Conservation (phyloP, 2,888 invertebrate species). For the Crepidodera aurea region DNA sequence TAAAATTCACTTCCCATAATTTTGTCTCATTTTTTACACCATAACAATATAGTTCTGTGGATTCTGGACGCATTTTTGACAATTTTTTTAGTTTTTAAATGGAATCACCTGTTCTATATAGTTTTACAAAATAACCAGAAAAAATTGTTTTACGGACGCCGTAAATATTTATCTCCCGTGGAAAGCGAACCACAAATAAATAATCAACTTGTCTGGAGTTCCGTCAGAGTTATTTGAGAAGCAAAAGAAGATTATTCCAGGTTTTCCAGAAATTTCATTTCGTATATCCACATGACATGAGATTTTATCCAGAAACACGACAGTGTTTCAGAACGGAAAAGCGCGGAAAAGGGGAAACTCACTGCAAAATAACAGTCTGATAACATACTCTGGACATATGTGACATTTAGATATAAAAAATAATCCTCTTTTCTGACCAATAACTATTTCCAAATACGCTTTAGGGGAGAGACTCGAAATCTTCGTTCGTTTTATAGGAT, state of each 20-base stretch:
- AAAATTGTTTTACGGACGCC: too few species aligned
- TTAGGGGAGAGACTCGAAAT: slow-evolving; percentile 34
- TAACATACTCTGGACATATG: slow-evolving; percentile 52
- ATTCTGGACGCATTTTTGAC: too few species aligned
- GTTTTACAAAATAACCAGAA: too few species aligned
- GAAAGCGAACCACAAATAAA: background rate
- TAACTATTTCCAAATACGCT: slow-evolving; percentile 50
- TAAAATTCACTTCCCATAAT: too few species aligned
- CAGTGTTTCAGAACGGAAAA: slow-evolving; percentile 28
- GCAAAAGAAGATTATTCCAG: slow-evolving; percentile 18
- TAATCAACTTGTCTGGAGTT: slow-evolving; percentile 14
- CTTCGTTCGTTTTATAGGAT: slow-evolving; percentile 9
- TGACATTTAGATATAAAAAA: slow-evolving; percentile 57
- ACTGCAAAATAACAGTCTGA: slow-evolving; percentile 47
- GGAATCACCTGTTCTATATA: too few species aligned
- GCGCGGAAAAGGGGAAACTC: slow-evolving; percentile 25
- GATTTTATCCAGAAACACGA: slow-evolving; percentile 22
- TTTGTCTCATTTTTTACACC: too few species aligned
- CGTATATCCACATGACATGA: slow-evolving; percentile 26
- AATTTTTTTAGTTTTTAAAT: too few species aligned
- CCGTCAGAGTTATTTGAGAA: background rate
- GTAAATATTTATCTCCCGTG: too few species aligned
- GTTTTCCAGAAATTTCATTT: slow-evolving; percentile 25
- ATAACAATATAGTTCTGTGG: too few species aligned
- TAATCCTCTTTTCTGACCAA: slow-evolving; percentile 59